Base-by-base conservation (phyloP, 2,888 invertebrate species). In the Zonitis immaculata region DNA sequence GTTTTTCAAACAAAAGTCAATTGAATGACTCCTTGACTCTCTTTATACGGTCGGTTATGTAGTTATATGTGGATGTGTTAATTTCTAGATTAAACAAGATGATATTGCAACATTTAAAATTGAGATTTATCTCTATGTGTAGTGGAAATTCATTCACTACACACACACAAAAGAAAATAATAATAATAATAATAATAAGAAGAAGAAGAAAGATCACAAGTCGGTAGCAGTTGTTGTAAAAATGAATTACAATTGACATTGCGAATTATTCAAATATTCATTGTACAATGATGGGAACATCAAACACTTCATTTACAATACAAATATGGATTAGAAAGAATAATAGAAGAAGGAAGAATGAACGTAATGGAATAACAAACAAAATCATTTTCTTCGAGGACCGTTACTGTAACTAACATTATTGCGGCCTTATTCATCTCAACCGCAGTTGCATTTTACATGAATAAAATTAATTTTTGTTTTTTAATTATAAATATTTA, bases 291-390 rank as follows among this genome's bases (percentile, higher is more conserved):
- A 55, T n/a, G n/a, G n/a, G 49, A 55, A 55, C 55, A 51, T 55
- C 55, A 55, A 55, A 51, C 51, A 55, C 55, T 51, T 51, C 55
- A 55, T 55, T 51, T 55, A 55, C 55, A 55, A 51, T 51, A 55
- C 55, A 55, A 55, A 55, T 16, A 18, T 16, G 35, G 3, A 4
- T 3, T 8, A 16, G 8, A 35, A 20, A 48, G 47, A n/a, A n/a
- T n/a, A n/a, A n/a, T n/a, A n/a, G n/a, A n/a, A n/a, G n/a, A n/a
- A n/a, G n/a, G n/a, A n/a, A 54, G 51, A 51, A 39, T 9, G 28
- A 32, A 6, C 22, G 44, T 52, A 49, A 53, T 42, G 49, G 49
- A 49, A 49, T 44, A 42, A 28, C 49, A 53, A 52, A 52, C 49
- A 49, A 47, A 49, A 49, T 32, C 43, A 49, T 27, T 8, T 32